Evolutionary conservation across 2,888 invertebrate genomes (phyloP), one percentile per base, ranked within the genome.

Genomic region (Conops quadrifasciatus): DNA sequence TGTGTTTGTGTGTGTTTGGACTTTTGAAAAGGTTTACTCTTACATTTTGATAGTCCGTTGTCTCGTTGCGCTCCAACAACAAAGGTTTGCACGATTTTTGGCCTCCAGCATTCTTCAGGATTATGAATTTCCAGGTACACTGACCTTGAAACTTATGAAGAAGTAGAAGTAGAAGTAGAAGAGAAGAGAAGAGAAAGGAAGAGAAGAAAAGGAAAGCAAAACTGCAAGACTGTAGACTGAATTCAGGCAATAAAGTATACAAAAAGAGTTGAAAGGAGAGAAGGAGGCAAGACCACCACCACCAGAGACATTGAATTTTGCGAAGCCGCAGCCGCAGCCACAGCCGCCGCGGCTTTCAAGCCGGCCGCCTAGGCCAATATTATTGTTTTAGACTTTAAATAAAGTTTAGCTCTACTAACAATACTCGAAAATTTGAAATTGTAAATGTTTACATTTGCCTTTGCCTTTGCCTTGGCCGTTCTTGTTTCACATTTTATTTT

Each of bases 351-450:
- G 45, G 16, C 16, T 43, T 47, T 36, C 36, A 28, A 21, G 53
- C 28, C 15, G 26, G 15, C 28, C 15, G 26, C 4, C 64, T 53
- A 30, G 62, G 45, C 63, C 67, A 67, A 71, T 71, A 71, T 71
- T 71, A 71, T 71, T 71, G 71, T 67, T 72, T 72, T 69, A 69
- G 69, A 72, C 53, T 72, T 69, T 69, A 62, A 72, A 66, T 66
- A 66, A 72, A 72, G 69, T 72, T 72, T 69, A 43, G 53, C 69
- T 53, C 67, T 67, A 75, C 74, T 76, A 80, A 80, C 78, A 80
- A 77, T 75, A 77, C 77, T 77, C 68, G 74, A 80, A 68, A 78
- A 78, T 80, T 77, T 79, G 78, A 79, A 80, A 78, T 80, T 80
- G 78, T 77, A 78, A 80, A 80, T 80, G 77, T 80, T 80, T 80